Conservation (phyloP, 1,140 invertebrate genomes). For the Venturia canescens region DNA sequence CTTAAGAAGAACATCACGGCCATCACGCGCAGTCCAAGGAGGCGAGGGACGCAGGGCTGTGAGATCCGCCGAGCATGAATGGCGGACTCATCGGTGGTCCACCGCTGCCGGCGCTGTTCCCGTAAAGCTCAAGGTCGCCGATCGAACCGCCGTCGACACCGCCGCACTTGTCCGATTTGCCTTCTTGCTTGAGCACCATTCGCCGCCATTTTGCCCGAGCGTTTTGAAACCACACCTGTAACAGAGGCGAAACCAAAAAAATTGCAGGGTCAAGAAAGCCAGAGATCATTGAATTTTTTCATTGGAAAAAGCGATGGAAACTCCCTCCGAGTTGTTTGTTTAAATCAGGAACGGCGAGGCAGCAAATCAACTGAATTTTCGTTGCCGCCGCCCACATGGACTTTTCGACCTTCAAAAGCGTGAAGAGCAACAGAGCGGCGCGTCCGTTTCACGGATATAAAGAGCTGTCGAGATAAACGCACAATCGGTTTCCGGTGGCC, state of each 20-base stretch:
- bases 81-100: slow-evolving; percentile 74
- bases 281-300: background rate
- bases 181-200: slow-evolving; percentile 92
- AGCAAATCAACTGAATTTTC: too few species aligned
- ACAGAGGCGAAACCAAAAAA: slow-evolving; percentile 52
- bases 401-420: background rate
- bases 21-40: slow-evolving; percentile 76
- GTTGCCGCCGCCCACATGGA: background rate
- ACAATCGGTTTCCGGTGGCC: slow-evolving; percentile 16
- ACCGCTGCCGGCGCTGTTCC: slow-evolving; percentile 73
- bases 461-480: slow-evolving; percentile 40
- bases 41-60: slow-evolving; percentile 73
- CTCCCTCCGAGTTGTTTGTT: too few species aligned
- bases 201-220: slow-evolving; percentile 97
- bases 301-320: background rate
- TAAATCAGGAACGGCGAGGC: too few species aligned
- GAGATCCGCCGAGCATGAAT: slow-evolving; percentile 73
- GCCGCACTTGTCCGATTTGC: slow-evolving; percentile 84
- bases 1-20: slow-evolving; percentile 31
- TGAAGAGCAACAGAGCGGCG: background rate
- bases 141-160: slow-evolving; percentile 71
- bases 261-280: background rate
- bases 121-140: slow-evolving; percentile 74
- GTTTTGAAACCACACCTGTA: slow-evolving; percentile 99
- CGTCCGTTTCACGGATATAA: background rate